Evolutionary conservation across 2,888 invertebrate genomes (phyloP), one percentile per base, ranked within the genome.

Genomic region (Chymomyza fuscimana): DNA sequence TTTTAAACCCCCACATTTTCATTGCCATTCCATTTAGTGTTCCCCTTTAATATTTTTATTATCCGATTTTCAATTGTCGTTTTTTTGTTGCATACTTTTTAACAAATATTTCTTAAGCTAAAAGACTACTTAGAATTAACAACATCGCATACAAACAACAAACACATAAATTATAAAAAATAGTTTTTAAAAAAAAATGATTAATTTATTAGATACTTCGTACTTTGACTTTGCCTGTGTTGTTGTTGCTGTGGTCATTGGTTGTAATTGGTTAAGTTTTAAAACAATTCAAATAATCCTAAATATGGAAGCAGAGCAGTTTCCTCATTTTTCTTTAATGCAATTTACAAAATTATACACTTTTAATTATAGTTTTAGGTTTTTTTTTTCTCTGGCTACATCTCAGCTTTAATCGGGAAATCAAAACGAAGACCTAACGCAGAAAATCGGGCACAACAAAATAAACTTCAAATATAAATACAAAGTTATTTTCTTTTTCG

Each of bases 221-320:
- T 66, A 65, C 10, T 29, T 16, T 58, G 29, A 60, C 29, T 7
- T 6, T 60, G 22, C 9, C 4, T 32, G 29, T 60, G 16, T 54
- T 54, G 16, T 54, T 54, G 19, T 54, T 6, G 5, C 19, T 54
- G 25, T 25, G 25, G 25, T 25, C 25, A 25, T 25, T 25, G 25
- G 25, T 25, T 25, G 25, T 4, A 25, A 25, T 25, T 25, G 25
- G 25, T 25, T 3, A 25, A 25, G 25, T n/a, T 54, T 54, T 2
- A n/a, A 54, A 54, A 19, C 9, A 54, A 54, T 19, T 54, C 1
- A 19, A 19, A 74, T 86, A 86, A 73, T 67, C 63, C 78, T 76
- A 80, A 74, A 81, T 82, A 86, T 86, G 82, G 82, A 83, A 83
- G 88, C 88, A 40, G 73, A 83, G 88, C 88, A 40, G 73, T 74